Evolutionary conservation across 2,113 vertebrate genomes (phyloP).

Genomic region (Hydrolagus affinis): DNA sequence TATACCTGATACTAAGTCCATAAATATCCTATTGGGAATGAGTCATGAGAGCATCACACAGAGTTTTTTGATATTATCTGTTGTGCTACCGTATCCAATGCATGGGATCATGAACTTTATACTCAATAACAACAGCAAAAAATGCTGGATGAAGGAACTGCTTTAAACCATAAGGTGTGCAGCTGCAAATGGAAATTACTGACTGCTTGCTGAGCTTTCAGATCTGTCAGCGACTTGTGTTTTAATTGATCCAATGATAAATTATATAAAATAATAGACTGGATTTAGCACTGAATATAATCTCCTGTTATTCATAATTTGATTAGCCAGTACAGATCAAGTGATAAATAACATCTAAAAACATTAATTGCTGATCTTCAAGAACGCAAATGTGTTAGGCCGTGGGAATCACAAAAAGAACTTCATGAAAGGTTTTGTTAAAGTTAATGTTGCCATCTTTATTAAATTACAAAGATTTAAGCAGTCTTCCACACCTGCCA

Average conservation of each 20-base stretch:
- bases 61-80: not conserved
- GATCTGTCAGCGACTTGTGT: slow-evolving; percentile 34
- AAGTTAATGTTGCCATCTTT: not conserved
- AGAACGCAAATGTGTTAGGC: slow-evolving; percentile 34
- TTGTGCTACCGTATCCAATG: not conserved
- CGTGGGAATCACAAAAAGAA: not conserved
- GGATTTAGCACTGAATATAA: slow-evolving; percentile 39
- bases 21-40: slow-evolving; percentile 16
- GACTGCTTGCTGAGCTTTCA: slow-evolving; percentile 34
- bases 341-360: slow-evolving; percentile 45
- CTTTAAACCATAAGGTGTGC: not conserved
- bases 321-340: slow-evolving; percentile 41
- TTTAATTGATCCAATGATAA: slow-evolving; percentile 36
- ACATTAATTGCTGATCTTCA: slow-evolving; percentile 45
- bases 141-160: not conserved
- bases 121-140: slow-evolving; percentile 33
- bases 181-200: slow-evolving; percentile 34
- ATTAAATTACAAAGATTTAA: not conserved
- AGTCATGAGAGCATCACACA: not conserved
- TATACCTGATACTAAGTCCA: not conserved
- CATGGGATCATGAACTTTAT: slow-evolving; percentile 10
- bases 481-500: not conserved
- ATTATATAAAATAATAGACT: slow-evolving; percentile 38
- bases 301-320: slow-evolving; percentile 43
- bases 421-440: not conserved